A percentile compares a stretch with the other conserved stretches of the same genome.
These are phyloP conservation scores for Palythoa grandiflora DNA, from an alignment of 92 coral and sea anemone genomes.

Conservation along the genomic window DNA sequence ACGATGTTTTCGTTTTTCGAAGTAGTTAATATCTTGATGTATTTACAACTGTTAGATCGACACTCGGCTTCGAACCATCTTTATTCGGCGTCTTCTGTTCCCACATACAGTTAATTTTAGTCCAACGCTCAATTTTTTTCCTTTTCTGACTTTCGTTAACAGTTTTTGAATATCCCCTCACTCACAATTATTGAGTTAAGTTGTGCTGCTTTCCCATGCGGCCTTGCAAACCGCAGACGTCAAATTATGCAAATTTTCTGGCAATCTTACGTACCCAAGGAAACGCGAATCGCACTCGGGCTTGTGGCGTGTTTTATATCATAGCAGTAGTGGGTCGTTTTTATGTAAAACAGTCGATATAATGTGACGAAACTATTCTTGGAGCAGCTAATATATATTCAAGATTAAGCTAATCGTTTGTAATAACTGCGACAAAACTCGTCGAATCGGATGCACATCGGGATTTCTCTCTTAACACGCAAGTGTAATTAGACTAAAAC, in stretches of 20 bases:
- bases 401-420: slow-evolving; percentile 35
- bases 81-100: neutral
- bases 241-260: slow-evolving; percentile 31
- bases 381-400: slow-evolving; percentile 17
- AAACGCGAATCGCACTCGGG: slow-evolving; percentile 20
- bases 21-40: too few relatives aligned
- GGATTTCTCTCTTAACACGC: neutral
- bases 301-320: slow-evolving; percentile 22
- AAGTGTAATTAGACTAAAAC: too few relatives aligned
- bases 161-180: neutral
- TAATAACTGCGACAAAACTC: neutral
- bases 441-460: neutral
- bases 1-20: too few relatives aligned
- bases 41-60: too few relatives aligned
- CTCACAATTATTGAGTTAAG: slow-evolving; percentile 5
- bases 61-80: neutral
- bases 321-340: slow-evolving; percentile 26
- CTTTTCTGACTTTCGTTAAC: neutral
- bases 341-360: slow-evolving; percentile 28
- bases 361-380: slow-evolving; percentile 21
- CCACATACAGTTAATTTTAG: neutral
- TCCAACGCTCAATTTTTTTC: neutral
- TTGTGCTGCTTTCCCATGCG: neutral
- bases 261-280: slow-evolving; percentile 25
- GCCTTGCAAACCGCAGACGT: slow-evolving; percentile 8